These are phyloP conservation scores for Grallaria varia DNA, from an alignment of 2,113 vertebrate species.

Conservation along the genomic window DNA sequence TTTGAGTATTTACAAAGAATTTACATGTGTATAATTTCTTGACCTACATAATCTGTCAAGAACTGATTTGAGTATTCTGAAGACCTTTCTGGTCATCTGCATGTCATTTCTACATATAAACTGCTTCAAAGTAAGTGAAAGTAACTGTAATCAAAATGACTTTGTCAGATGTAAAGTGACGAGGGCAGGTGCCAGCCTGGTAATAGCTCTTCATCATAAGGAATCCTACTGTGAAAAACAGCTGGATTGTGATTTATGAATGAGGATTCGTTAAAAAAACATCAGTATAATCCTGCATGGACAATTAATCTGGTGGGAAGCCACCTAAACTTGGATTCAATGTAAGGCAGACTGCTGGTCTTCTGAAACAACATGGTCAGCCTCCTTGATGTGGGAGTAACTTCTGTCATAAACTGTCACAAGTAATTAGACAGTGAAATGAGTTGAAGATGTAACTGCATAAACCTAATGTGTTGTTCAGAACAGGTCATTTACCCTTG, in stretches of 20 bases:
- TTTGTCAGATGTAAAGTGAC: slow-evolving; percentile 6
- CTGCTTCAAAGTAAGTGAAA: neutral
- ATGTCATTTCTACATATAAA: neutral
- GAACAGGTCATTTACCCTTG: neutral
- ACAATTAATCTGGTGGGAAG: neutral
- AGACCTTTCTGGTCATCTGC: neutral
- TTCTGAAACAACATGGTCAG: neutral
- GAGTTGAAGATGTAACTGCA: neutral
- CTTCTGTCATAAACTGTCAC: neutral
- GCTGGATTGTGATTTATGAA: slow-evolving; percentile 48
- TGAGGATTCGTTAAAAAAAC: slow-evolving; percentile 31
- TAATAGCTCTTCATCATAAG: neutral
- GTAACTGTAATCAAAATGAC: neutral
- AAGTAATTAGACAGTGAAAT: neutral
- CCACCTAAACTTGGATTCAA: neutral
- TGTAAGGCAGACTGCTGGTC: neutral
- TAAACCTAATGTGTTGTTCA: neutral
- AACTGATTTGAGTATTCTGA: neutral
- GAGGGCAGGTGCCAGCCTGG: neutral
- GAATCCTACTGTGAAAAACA: neutral
- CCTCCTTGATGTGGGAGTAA: neutral
- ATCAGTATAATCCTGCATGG: neutral
- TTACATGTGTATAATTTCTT: neutral
- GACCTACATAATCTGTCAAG: neutral
- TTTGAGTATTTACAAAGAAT: neutral